Evolutionary conservation across 37 sponge, comb jelly and placozoan species (phyloP).

Genomic region (Halichondria panicea): DNA sequence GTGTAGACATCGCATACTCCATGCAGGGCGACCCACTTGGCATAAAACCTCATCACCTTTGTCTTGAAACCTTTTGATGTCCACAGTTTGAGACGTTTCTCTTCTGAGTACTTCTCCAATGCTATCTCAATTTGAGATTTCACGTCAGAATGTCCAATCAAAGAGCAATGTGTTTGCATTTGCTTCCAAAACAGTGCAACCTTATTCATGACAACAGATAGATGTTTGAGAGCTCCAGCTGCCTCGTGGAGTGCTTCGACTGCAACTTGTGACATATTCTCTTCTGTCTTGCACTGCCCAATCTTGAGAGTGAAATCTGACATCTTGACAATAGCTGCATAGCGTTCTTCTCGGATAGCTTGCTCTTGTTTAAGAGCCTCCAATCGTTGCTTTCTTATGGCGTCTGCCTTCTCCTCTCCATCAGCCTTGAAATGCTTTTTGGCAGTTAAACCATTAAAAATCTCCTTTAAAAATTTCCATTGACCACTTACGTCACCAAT

Average conservation of each 20-base stretch:
- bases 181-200: conserved; percentile 56
- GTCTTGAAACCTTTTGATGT: conserved; percentile 31
- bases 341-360: too few species aligned
- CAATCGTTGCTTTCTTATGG: too few species aligned
- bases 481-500: neutral
- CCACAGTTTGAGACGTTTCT: conserved; percentile 48
- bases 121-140: neutral
- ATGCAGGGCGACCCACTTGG: neutral
- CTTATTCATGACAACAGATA: conserved; percentile 46
- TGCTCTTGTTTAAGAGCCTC: neutral
- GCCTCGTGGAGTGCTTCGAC: conserved; percentile 42
- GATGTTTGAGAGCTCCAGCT: conserved; percentile 32
- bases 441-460: neutral
- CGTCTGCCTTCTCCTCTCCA: neutral
- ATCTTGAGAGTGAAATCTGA: neutral
- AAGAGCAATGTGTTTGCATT: conserved; percentile 37
- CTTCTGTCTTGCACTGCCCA: neutral
- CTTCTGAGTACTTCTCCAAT: conserved; percentile 18
- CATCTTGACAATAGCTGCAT: too few species aligned
- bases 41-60: conserved; percentile 8
- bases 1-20: neutral
- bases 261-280: neutral
- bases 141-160: too few species aligned
- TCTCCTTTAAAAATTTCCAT: neutral
- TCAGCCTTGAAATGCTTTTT: neutral